These are phyloP conservation scores for Drosophila rhopaloa DNA, from an alignment of 1,140 invertebrate species.

Conservation along the genomic window DNA sequence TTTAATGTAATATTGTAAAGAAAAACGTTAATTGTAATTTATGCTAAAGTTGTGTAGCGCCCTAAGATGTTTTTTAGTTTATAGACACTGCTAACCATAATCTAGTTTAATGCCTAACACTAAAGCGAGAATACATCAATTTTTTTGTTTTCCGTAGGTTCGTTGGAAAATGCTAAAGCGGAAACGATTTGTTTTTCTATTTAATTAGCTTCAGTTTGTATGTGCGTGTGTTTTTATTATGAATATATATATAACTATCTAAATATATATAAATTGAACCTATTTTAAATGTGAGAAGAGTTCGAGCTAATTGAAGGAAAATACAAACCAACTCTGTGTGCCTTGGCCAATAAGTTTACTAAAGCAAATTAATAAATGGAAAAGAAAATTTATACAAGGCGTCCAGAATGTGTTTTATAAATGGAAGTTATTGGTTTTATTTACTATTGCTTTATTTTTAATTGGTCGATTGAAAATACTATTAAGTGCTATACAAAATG, in stretches of 20 bases:
- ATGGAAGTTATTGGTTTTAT: not conserved
- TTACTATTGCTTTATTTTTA: too few relatives aligned
- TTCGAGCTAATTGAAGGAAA: constrained; percentile 42
- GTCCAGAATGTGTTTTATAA: not conserved
- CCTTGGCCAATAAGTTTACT: constrained; percentile 77
- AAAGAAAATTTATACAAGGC: constrained; percentile 55
- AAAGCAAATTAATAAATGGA: constrained; percentile 78
- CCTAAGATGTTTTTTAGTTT: constrained; percentile 81
- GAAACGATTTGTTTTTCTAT: constrained; percentile 43
- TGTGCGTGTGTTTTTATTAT: constrained; percentile 50
- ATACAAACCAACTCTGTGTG: constrained; percentile 57
- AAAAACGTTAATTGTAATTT: constrained; percentile 65
- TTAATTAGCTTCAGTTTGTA: constrained; percentile 50
- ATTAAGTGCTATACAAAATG: too few relatives aligned
- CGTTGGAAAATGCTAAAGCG: constrained; percentile 54
- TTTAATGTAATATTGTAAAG: constrained; percentile 56
- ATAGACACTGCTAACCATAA: constrained; percentile 76
- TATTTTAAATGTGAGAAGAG: constrained; percentile 45
- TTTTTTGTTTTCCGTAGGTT: constrained; percentile 66
- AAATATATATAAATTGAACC: constrained; percentile 12
- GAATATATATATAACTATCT: constrained; percentile 19
- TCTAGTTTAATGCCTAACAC: constrained; percentile 68
- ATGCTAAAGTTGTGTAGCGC: constrained; percentile 53
- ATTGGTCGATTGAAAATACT: too few relatives aligned
- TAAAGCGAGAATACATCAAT: constrained; percentile 61